These are phyloP conservation scores for Branchinecta sandiegonensis DNA, from an alignment of 2,888 invertebrate genomes.

Conservation along the genomic window DNA sequence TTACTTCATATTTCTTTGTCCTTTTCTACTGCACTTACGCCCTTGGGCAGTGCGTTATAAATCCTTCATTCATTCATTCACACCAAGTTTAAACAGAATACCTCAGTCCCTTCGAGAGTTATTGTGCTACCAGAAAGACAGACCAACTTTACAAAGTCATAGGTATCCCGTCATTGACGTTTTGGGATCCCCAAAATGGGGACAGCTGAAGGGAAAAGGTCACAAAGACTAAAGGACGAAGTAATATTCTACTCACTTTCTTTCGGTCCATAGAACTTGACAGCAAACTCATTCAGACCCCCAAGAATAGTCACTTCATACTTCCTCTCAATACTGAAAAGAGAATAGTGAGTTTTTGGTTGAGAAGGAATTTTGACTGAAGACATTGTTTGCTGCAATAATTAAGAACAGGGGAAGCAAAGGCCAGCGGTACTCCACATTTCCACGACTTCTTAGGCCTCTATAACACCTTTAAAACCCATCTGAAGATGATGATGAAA, in stretches of 20 bases:
- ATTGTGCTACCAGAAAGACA: neutral
- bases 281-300: constrained; percentile 97
- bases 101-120: no score
- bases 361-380: neutral
- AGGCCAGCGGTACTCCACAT: neutral
- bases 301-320: constrained; percentile 98
- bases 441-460: neutral
- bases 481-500: no score
- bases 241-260: constrained; percentile 57
- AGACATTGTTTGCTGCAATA: constrained; percentile 29
- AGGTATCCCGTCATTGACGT: no score
- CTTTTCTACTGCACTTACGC: no score
- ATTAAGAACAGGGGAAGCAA: constrained; percentile 28
- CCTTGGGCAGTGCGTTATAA: no score
- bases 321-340: constrained; percentile 84
- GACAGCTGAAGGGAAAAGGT: neutral
- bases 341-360: constrained; percentile 23
- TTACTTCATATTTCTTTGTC: no score
- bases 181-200: no score
- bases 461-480: neutral
- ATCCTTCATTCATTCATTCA: no score
- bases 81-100: no score
- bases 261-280: constrained; percentile 96
- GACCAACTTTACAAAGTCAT: neutral
- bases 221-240: neutral